phyloP scores from a whole-genome alignment of 2,113 vertebrate species.

The Channa argus region DNA sequence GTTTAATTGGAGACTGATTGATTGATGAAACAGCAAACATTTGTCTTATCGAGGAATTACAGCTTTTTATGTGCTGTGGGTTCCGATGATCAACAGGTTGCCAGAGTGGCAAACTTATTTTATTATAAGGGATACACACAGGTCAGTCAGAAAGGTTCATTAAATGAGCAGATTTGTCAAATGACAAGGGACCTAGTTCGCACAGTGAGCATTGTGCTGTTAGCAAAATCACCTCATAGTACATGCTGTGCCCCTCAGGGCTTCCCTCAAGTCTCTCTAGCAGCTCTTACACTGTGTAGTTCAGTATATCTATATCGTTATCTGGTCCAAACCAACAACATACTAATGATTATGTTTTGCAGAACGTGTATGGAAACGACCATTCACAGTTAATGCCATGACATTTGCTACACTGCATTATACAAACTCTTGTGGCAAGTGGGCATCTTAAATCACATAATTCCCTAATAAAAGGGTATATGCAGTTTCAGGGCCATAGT shows the following conservation, averaged over 20 bases:
- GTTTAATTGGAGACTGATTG: constrained; percentile 63
- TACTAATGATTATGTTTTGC: neutral
- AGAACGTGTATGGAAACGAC: too few relatives aligned
- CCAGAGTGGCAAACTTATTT: neutral
- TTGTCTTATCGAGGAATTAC: constrained; percentile 21
- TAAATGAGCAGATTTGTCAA: constrained; percentile 6
- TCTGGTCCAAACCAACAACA: neutral
- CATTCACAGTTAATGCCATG: too few relatives aligned
- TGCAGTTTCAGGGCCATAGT: too few relatives aligned
- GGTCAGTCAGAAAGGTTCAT: constrained; percentile 2
- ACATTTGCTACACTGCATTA: too few relatives aligned
- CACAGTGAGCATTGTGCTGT: neutral
- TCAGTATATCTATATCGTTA: too few relatives aligned
- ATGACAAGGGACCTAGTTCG: neutral
- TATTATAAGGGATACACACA: constrained; percentile 4
- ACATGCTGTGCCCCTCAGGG: too few relatives aligned
- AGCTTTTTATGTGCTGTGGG: neutral
- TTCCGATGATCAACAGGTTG: constrained; percentile 22
- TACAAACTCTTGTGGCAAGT: too few relatives aligned
- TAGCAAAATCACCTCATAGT: neutral
- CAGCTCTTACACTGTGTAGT: too few relatives aligned
- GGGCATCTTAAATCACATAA: too few relatives aligned
- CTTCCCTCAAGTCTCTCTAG: too few relatives aligned
- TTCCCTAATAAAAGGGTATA: too few relatives aligned
- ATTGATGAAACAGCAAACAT: constrained; percentile 53